Conservation (phyloP, 2,888 invertebrate species). For the Pegoplata infirma region DNA sequence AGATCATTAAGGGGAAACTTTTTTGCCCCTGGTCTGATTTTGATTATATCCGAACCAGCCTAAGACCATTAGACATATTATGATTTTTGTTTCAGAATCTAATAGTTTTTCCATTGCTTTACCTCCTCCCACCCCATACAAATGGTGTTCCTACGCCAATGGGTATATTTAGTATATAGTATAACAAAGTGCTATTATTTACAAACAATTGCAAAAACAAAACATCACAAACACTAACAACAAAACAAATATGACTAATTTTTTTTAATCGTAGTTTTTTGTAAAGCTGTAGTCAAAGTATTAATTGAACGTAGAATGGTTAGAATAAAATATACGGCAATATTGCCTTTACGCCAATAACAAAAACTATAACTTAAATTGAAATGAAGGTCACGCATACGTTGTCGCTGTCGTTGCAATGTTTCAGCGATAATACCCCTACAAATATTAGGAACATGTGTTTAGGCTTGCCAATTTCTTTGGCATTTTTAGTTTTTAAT, state of each 20-base stretch:
- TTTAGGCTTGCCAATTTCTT: too few species aligned
- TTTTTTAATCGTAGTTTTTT: not conserved
- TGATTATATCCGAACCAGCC: too few species aligned
- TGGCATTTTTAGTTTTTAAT: too few species aligned
- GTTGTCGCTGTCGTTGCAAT: slow-evolving; percentile 13
- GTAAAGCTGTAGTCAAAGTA: not conserved
- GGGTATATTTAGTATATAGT: too few species aligned
- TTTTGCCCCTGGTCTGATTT: too few species aligned
- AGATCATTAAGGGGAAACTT: too few species aligned
- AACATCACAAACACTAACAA: slow-evolving; percentile 1
- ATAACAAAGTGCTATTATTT: not conserved
- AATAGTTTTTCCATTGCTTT: too few species aligned
- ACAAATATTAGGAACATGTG: not conserved
- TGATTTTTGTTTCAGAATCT: too few species aligned
- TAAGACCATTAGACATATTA: too few species aligned
- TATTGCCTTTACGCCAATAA: slow-evolving; percentile 27
- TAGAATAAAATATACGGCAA: not conserved
- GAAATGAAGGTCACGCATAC: slow-evolving; percentile 44
- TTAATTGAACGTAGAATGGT: slow-evolving; percentile 10
- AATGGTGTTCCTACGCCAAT: too few species aligned
- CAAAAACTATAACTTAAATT: slow-evolving; percentile 41
- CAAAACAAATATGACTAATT: slow-evolving; percentile 4
- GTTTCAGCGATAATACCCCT: slow-evolving; percentile 23
- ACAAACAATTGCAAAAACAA: slow-evolving; percentile 6
- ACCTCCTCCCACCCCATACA: too few species aligned